phyloP scores from a whole-genome alignment of 2,113 vertebrate species.

The Pheucticus melanocephalus region DNA sequence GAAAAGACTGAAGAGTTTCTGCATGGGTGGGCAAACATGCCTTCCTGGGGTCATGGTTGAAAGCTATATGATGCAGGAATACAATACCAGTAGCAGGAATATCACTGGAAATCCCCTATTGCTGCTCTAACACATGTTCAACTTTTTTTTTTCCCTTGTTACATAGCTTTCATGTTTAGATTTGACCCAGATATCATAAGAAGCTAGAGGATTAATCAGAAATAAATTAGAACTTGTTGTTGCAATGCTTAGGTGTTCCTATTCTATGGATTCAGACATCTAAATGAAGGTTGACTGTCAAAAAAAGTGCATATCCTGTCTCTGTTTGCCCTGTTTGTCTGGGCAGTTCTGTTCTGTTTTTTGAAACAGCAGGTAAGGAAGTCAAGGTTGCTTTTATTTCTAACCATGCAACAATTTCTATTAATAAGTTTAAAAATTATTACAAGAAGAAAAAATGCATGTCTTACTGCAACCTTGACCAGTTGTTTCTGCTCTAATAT shows the following conservation, averaged over 20 bases:
- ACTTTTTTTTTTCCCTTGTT: neutral
- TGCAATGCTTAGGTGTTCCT: neutral
- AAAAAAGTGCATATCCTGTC: neutral
- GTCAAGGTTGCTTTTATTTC: neutral
- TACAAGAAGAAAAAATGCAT: neutral
- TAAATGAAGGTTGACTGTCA: neutral
- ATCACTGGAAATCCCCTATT: neutral
- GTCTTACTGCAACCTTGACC: neutral
- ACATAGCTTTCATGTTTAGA: neutral
- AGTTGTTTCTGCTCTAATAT: neutral
- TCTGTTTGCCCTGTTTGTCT: neutral
- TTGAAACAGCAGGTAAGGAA: neutral
- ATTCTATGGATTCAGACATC: neutral
- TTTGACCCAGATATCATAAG: conserved; percentile 6
- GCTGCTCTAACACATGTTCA: neutral
- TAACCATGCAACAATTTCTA: neutral
- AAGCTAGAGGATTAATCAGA: conserved; percentile 6
- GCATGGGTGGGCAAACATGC: neutral
- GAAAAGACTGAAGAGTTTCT: neutral
- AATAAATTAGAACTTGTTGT: neutral
- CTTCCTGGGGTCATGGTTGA: neutral
- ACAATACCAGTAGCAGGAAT: neutral
- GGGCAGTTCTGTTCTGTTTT: neutral
- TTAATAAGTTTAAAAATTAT: neutral
- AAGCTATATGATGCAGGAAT: neutral